These are phyloP conservation scores for Agriopis aurantiaria DNA, from an alignment of 2,888 invertebrate genomes.

Conservation along the genomic window DNA sequence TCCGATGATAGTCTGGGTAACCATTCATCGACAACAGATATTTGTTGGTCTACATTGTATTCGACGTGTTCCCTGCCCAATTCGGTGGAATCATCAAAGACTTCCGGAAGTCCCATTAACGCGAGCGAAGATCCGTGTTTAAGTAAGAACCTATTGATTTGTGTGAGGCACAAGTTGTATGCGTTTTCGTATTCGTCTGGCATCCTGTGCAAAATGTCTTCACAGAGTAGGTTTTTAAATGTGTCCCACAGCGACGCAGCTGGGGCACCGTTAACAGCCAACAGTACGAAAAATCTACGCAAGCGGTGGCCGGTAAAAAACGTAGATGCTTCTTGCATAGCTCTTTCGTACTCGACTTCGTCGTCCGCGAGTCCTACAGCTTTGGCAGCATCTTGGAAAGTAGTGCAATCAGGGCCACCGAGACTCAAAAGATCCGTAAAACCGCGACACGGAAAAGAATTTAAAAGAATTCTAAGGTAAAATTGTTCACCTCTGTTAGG, in stretches of 20 bases:
- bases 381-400: neutral
- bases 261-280: neutral
- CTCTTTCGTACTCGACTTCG: neutral
- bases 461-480: conserved; percentile 20
- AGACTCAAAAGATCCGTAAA: neutral
- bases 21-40: neutral
- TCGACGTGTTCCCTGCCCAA: neutral
- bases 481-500: conserved; percentile 35
- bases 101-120: neutral
- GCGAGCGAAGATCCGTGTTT: neutral
- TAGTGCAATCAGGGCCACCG: neutral
- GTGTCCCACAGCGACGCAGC: neutral
- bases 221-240: neutral
- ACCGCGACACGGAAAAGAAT: neutral
- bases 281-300: neutral
- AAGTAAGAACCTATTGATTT: neutral
- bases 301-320: neutral
- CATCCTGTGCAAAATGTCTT: neutral
- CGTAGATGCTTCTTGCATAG: neutral
- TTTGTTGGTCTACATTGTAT: neutral
- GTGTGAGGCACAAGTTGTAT: neutral
- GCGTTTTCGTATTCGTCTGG: neutral
- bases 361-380: neutral
- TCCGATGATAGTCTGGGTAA: neutral
- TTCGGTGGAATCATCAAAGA: too few species aligned